These are phyloP conservation scores for Trachymyrmex cornetzi DNA, from an alignment of 1,140 invertebrate genomes.

Conservation along the genomic window DNA sequence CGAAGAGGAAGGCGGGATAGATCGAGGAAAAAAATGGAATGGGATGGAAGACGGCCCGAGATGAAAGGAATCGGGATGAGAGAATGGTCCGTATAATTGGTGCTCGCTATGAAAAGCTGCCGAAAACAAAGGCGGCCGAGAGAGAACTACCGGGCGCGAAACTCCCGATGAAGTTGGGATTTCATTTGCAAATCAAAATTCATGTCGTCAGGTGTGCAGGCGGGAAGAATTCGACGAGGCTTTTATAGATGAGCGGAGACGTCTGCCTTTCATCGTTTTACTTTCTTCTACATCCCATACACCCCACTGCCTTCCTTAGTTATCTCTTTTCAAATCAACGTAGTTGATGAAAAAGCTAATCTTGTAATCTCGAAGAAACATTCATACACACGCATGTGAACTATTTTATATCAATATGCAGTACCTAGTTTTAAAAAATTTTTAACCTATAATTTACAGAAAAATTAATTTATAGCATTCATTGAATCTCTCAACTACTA, in stretches of 20 bases:
- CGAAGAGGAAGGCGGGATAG: background rate
- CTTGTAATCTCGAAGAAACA: background rate
- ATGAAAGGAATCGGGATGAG: conserved; percentile 41
- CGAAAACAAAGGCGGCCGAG: conserved; percentile 61
- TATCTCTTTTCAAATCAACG: background rate
- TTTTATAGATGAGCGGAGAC: conserved; percentile 37
- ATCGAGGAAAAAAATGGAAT: conserved; percentile 30
- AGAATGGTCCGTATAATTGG: conserved; percentile 65
- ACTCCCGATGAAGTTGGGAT: conserved; percentile 56
- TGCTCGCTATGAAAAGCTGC: conserved; percentile 49
- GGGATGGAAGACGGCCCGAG: background rate
- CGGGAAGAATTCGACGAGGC: conserved; percentile 50
- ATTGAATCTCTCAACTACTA: background rate
- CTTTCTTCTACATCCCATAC: background rate
- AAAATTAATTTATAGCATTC: background rate
- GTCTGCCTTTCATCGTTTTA: conserved; percentile 26
- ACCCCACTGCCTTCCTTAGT: background rate
- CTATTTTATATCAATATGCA: background rate
- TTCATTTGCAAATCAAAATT: conserved; percentile 75
- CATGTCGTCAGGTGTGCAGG: conserved; percentile 53
- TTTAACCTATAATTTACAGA: background rate
- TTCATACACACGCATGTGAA: background rate
- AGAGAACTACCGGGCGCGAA: conserved; percentile 58
- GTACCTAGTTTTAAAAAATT: background rate
- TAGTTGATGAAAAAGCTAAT: background rate